Percentiles rank a stretch among this genome's conserved stretches.
Evolutionary conservation across 2,113 vertebrate species (phyloP).

Genomic region (Gallinago jamesoni): DNA sequence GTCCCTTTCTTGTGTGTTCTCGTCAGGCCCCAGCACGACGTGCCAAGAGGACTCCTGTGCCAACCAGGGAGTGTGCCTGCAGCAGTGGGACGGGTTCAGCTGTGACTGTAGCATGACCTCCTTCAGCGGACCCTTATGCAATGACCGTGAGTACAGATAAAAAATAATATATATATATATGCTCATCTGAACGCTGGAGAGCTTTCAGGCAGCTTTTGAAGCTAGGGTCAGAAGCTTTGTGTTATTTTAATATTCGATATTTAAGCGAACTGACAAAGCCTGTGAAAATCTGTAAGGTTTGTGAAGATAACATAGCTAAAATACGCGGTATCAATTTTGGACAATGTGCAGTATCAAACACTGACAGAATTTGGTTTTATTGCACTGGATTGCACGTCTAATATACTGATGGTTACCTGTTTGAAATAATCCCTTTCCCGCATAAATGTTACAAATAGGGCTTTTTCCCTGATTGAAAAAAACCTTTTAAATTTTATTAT

Average conservation of each 20-base stretch:
- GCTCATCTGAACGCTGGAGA: background rate
- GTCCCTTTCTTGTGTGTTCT: conserved; percentile 45
- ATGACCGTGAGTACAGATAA: conserved; percentile 86
- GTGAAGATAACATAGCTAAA: background rate
- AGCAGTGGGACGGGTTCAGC: conserved; percentile 98
- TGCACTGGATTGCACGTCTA: background rate
- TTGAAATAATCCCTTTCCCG: background rate
- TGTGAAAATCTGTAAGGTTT: background rate
- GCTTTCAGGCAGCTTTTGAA: background rate
- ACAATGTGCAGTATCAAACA: background rate
- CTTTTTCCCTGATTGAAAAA: background rate
- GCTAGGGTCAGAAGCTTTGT: background rate
- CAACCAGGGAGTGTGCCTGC: conserved; percentile 97
- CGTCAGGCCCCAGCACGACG: conserved; percentile 93
- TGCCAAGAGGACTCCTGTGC: conserved; percentile 97
- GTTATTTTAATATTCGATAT: background rate
- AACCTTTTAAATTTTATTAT: conserved; percentile 22
- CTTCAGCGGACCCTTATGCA: conserved; percentile 92
- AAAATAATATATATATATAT: too few species aligned
- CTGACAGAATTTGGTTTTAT: background rate
- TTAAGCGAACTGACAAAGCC: background rate
- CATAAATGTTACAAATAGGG: background rate
- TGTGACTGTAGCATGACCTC: conserved; percentile 99
- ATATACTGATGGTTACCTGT: background rate
- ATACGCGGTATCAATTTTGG: background rate